Conservation (phyloP, 2,888 invertebrate genomes). For the Drosophila emarginata region DNA sequence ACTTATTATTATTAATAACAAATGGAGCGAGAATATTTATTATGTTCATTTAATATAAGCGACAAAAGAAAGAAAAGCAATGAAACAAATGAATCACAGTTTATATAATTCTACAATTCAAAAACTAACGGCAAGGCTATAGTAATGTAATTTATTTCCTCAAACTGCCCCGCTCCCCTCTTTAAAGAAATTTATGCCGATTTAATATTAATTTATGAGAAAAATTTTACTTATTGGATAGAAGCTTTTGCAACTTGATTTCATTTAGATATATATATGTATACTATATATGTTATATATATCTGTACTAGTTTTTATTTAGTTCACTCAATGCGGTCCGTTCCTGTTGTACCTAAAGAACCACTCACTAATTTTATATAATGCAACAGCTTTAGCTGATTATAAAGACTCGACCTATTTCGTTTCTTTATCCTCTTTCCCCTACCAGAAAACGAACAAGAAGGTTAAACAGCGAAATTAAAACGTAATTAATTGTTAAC, state of each 20-base stretch:
- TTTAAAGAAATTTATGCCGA: slow-evolving; percentile 28
- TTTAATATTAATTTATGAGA: slow-evolving; percentile 54
- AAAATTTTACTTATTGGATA: slow-evolving; percentile 1
- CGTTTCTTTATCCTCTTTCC: slow-evolving; percentile 10
- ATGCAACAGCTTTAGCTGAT: slow-evolving; percentile 9
- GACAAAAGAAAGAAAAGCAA: slow-evolving; percentile 14
- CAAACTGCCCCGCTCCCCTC: not conserved
- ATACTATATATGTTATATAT: slow-evolving; percentile 24
- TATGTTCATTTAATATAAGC: slow-evolving; percentile 1
- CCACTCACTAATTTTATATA: slow-evolving; percentile 48
- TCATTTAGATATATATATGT: slow-evolving; percentile 16
- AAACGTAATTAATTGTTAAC: slow-evolving; percentile 71
- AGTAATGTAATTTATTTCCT: slow-evolving; percentile 35
- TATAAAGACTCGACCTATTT: no score
- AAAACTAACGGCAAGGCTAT: not conserved
- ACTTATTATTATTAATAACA: slow-evolving; percentile 18
- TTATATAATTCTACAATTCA: slow-evolving; percentile 8
- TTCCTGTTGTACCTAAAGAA: slow-evolving; percentile 65
- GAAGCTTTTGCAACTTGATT: slow-evolving; percentile 6
- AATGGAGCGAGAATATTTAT: slow-evolving; percentile 6
- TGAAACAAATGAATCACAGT: slow-evolving; percentile 11
- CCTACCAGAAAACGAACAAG: slow-evolving; percentile 51
- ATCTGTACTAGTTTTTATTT: not conserved
- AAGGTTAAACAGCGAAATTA: slow-evolving; percentile 63
- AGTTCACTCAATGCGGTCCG: slow-evolving; percentile 47